Percentiles rank a stretch among this genome's conserved stretches.
phyloP scores from a whole-genome alignment of 2,888 invertebrate genomes.

The Eristalis intricaria region DNA sequence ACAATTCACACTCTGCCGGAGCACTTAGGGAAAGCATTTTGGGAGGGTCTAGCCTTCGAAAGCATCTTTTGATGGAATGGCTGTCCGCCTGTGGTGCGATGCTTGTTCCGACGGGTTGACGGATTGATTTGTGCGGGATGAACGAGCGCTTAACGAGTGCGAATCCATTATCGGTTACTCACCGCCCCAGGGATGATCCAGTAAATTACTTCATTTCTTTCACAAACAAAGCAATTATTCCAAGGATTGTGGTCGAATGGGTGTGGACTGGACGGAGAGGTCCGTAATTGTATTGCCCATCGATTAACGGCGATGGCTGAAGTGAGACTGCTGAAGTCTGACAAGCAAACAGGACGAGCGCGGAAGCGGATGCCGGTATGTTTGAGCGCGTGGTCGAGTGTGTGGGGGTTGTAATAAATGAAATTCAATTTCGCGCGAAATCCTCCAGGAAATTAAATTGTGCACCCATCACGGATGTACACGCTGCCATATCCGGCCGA shows the following conservation, averaged over 20 bases:
- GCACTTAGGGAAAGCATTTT: conserved; percentile 26
- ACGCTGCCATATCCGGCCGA: conserved; percentile 57
- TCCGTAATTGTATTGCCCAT: conserved; percentile 45
- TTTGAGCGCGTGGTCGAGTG: neutral
- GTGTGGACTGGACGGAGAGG: conserved; percentile 3
- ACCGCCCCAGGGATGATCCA: conserved; percentile 34
- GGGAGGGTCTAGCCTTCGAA: neutral
- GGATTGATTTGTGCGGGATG: conserved; percentile 49
- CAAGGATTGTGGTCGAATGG: conserved; percentile 11
- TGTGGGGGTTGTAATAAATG: conserved; percentile 43
- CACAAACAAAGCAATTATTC: conserved; percentile 34
- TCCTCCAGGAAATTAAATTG: conserved; percentile 69
- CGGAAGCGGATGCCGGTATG: neutral
- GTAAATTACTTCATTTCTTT: conserved; percentile 47
- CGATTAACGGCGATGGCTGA: conserved; percentile 36
- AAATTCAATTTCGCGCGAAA: conserved; percentile 67
- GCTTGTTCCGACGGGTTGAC: conserved; percentile 13
- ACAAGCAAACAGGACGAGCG: neutral
- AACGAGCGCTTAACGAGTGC: neutral
- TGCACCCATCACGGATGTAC: conserved; percentile 52
- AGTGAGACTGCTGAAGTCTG: conserved; percentile 16
- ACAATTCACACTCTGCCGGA: neutral
- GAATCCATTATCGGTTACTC: neutral
- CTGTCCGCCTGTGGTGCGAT: neutral
- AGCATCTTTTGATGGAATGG: neutral